A percentile compares a stretch with the other conserved stretches of the same genome.
These are phyloP conservation scores for Dysmachus trigonus DNA, from an alignment of 2,888 invertebrate genomes.

Conservation along the genomic window DNA sequence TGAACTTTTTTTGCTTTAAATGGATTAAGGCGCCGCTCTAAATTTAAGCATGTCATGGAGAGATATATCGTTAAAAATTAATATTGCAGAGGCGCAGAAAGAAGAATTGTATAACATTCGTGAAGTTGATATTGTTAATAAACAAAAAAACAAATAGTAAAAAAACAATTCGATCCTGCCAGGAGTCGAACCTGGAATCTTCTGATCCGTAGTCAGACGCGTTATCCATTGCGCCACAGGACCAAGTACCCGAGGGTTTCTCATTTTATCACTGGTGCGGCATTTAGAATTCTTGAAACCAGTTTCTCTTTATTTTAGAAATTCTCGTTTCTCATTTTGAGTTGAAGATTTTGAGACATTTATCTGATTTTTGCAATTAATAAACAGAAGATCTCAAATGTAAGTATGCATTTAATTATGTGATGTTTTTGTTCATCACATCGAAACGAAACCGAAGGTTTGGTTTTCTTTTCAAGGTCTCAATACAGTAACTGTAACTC, in stretches of 20 bases:
- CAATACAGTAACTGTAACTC: background rate
- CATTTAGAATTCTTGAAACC: no score
- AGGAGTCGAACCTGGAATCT: conserved; percentile 44
- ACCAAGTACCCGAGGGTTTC: background rate
- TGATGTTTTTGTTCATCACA: background rate
- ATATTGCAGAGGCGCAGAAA: background rate
- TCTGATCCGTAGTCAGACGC: conserved; percentile 46
- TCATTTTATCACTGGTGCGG: background rate
- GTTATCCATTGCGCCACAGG: conserved; percentile 46
- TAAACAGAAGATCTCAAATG: no score
- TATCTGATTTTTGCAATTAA: background rate
- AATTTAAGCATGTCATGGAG: background rate
- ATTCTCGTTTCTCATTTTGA: no score
- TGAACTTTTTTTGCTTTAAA: background rate
- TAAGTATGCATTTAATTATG: background rate
- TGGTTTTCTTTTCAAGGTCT: no score
- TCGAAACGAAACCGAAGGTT: background rate
- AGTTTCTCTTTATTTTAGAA: no score
- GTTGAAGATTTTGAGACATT: background rate
- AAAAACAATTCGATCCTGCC: conserved; percentile 9
- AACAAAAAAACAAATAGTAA: background rate
- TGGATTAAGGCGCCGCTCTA: background rate
- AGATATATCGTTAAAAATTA: background rate
- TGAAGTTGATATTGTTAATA: background rate
- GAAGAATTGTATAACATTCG: background rate